A percentile compares a stretch with the other conserved stretches of the same genome.
Conservation (phyloP, 1,140 invertebrate species). For the Chironomus tepperi region DNA sequence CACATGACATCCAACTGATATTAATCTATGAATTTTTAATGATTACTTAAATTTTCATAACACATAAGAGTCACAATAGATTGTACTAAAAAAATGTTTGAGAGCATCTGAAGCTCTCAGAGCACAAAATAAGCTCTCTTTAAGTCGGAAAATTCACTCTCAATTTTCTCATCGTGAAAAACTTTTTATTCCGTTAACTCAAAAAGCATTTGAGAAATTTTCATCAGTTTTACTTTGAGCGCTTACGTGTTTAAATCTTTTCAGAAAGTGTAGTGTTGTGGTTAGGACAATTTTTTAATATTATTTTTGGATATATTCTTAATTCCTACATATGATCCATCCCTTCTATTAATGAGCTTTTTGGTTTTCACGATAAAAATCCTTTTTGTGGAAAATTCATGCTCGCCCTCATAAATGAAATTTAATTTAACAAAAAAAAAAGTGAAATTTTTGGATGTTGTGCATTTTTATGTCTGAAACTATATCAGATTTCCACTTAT, state of each 20-base stretch:
- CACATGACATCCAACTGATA: too few relatives aligned
- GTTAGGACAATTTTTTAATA: constrained; percentile 14
- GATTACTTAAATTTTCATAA: too few relatives aligned
- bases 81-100: background rate
- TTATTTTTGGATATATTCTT: background rate
- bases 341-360: background rate
- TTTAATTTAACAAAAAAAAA: background rate
- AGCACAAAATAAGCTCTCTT: background rate
- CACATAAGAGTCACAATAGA: too few relatives aligned
- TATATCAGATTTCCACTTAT: too few relatives aligned
- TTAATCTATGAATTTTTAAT: too few relatives aligned
- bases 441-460: too few relatives aligned
- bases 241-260: background rate
- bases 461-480: too few relatives aligned
- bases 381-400: background rate
- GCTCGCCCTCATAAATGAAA: background rate
- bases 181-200: too few relatives aligned
- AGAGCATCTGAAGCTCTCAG: background rate
- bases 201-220: background rate
- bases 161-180: background rate
- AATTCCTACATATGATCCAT: background rate
- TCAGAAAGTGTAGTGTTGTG: background rate
- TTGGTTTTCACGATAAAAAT: background rate
- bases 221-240: constrained; percentile 14
- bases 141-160: background rate